phyloP scores from a whole-genome alignment of 2,113 vertebrate genomes.

The Chamaetylas fuelleborni region DNA sequence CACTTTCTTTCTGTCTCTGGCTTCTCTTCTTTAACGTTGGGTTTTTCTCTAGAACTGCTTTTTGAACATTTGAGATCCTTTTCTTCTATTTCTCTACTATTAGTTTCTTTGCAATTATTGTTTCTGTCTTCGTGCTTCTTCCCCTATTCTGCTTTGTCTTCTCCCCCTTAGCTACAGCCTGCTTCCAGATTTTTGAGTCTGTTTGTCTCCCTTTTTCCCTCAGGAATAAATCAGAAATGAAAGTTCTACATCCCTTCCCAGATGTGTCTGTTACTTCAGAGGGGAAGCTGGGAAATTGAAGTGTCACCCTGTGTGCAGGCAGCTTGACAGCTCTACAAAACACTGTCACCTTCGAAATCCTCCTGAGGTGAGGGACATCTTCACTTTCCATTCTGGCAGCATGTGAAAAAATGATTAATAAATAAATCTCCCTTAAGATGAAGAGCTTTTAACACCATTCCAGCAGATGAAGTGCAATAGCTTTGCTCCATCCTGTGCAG shows the following conservation, averaged over 20 bases:
- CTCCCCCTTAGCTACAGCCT: not conserved
- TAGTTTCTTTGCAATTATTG: not conserved
- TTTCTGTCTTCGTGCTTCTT: not conserved
- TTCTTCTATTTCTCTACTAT: not conserved
- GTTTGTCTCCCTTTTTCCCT: not conserved
- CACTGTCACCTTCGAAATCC: not conserved
- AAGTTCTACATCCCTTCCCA: not conserved
- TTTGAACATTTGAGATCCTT: not conserved
- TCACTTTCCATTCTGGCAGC: not conserved
- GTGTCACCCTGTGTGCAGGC: not conserved
- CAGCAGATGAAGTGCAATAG: not conserved
- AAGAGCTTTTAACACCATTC: not conserved
- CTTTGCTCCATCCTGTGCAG: not conserved
- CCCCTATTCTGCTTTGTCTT: not conserved
- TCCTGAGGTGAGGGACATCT: not conserved
- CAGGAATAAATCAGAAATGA: not conserved
- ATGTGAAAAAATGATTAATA: not conserved
- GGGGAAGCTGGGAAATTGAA: not conserved
- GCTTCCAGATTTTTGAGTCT: not conserved
- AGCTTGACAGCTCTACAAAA: conserved; percentile 5
- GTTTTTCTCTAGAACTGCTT: not conserved
- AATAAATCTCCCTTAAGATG: not conserved
- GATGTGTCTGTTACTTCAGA: not conserved
- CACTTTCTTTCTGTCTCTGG: not conserved
- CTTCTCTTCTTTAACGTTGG: not conserved